phyloP scores from a whole-genome alignment of 2,113 vertebrate genomes.

The Stictonetta naevosa region DNA sequence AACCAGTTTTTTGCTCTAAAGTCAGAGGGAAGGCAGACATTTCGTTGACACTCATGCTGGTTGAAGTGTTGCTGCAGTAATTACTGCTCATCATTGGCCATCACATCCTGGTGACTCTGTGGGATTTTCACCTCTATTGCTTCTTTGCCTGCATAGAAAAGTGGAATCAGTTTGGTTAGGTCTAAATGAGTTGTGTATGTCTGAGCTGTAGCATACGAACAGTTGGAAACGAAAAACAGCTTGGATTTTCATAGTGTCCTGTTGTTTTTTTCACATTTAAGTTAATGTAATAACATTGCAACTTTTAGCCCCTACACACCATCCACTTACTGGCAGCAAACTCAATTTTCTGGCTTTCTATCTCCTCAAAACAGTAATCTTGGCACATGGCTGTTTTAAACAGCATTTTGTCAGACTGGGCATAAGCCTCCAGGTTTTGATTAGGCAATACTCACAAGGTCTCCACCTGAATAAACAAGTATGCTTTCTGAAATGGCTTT shows the following conservation, averaged over 20 bases:
- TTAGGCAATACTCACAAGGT: neutral
- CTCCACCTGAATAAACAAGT: neutral
- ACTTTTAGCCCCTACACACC: neutral
- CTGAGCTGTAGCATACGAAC: neutral
- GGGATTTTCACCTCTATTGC: slow-evolving; percentile 22
- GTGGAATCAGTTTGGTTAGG: neutral
- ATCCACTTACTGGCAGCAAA: neutral
- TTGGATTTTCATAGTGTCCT: neutral
- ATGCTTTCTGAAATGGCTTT: neutral
- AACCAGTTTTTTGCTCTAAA: slow-evolving; percentile 96
- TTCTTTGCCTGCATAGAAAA: slow-evolving; percentile 57
- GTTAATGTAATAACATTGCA: neutral
- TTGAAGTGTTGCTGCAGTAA: slow-evolving; percentile 90
- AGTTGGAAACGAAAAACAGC: neutral
- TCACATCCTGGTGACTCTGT: slow-evolving; percentile 66
- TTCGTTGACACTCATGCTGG: slow-evolving; percentile 90
- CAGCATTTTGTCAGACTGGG: neutral
- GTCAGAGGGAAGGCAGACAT: slow-evolving; percentile 89
- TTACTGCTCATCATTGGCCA: slow-evolving; percentile 87
- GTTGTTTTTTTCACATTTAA: neutral
- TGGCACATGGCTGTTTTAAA: neutral
- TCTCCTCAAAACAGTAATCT: neutral
- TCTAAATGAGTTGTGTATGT: neutral
- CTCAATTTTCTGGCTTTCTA: neutral
- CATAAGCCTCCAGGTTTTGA: neutral